phyloP scores from a whole-genome alignment of 2,888 invertebrate genomes.

The Operophtera brumata region DNA sequence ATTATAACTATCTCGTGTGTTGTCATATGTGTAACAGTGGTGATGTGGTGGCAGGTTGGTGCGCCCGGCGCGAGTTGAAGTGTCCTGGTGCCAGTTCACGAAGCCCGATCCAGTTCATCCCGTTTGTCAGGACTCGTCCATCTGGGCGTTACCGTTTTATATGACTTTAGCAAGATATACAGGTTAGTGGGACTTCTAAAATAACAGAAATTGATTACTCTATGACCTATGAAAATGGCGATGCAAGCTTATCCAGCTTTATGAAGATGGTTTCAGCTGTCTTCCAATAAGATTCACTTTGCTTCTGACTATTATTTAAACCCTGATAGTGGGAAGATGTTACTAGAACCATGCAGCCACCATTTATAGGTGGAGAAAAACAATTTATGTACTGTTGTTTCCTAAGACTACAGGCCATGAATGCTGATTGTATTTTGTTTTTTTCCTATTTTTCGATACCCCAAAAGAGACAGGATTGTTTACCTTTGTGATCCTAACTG shows the following conservation, averaged over 20 bases:
- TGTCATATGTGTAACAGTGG: slow-evolving; percentile 39
- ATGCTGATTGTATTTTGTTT: too few relatives aligned
- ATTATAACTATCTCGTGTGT: slow-evolving; percentile 32
- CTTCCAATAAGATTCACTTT: background rate
- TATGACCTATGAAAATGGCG: background rate
- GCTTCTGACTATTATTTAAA: background rate
- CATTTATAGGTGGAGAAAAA: background rate
- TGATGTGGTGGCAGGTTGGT: slow-evolving; percentile 68
- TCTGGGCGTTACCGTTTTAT: slow-evolving; percentile 95
- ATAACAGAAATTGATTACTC: background rate
- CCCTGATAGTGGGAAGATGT: background rate
- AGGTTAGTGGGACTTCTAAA: slow-evolving; percentile 82
- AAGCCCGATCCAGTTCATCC: slow-evolving; percentile 76
- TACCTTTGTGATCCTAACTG: too few relatives aligned
- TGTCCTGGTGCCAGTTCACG: slow-evolving; percentile 62
- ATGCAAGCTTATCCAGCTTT: background rate
- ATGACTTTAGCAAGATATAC: slow-evolving; percentile 97
- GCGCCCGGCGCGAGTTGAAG: slow-evolving; percentile 68
- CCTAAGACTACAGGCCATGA: too few relatives aligned
- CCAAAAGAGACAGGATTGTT: too few relatives aligned
- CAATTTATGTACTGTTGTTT: too few relatives aligned
- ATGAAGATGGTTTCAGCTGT: background rate
- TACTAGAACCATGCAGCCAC: background rate
- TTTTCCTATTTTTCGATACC: too few relatives aligned
- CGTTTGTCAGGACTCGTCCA: slow-evolving; percentile 85